Evolutionary conservation across 1,140 invertebrate genomes (phyloP).

Genomic region (Aporrectodea caliginosa): DNA sequence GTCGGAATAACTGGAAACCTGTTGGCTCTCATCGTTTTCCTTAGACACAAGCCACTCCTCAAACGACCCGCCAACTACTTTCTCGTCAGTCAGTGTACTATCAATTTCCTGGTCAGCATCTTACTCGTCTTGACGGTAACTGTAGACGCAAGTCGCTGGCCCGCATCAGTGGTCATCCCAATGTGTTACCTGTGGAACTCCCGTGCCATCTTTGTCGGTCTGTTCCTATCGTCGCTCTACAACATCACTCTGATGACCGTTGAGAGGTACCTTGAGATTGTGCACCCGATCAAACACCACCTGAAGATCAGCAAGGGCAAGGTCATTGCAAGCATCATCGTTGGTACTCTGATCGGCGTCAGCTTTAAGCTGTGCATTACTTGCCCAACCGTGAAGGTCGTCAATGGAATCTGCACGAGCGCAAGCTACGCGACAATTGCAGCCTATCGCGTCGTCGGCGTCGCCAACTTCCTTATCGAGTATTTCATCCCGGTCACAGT

Average conservation of each 20-base stretch:
- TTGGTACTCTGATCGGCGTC: too few species aligned
- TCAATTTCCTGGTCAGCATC: neutral
- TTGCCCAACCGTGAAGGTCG: too few species aligned
- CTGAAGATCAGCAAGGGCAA: neutral
- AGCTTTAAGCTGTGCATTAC: too few species aligned
- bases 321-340: too few species aligned
- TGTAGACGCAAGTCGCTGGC: neutral
- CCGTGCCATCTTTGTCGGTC: neutral
- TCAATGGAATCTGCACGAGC: too few species aligned
- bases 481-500: too few species aligned
- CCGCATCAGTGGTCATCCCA: neutral
- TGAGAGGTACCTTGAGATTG: conserved; percentile 6
- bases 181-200: neutral
- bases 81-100: neutral
- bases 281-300: neutral
- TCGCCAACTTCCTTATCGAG: too few species aligned
- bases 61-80: neutral
- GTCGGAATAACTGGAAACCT: neutral
- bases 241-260: neutral
- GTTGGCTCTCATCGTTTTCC: neutral
- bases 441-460: too few species aligned
- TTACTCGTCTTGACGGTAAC: neutral
- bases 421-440: too few species aligned
- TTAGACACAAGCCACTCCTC: neutral
- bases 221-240: conserved; percentile 2